Evolutionary conservation across 2,797 vertebrate species (phyloP).

Genomic region (Uromys caudimaculatus): DNA sequence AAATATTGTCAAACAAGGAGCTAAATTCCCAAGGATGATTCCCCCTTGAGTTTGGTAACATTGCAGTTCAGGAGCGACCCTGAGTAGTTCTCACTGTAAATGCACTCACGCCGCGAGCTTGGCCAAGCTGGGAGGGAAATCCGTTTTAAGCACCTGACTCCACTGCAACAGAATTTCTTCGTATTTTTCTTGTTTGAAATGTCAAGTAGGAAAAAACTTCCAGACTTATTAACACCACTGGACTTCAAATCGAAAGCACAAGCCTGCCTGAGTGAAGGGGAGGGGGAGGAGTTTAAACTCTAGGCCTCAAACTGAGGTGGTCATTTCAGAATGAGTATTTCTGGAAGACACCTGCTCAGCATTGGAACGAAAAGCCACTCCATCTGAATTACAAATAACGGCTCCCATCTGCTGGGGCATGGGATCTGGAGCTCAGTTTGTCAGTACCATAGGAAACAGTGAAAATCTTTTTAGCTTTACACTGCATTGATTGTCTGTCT

Average conservation of each 20-base stretch:
- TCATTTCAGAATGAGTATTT: not conserved
- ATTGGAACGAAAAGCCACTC: slow-evolving; percentile 54
- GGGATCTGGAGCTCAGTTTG: slow-evolving; percentile 32
- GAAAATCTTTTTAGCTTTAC: not conserved
- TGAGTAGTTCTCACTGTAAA: slow-evolving; percentile 21
- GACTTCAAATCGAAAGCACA: slow-evolving; percentile 50
- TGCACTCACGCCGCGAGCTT: not conserved
- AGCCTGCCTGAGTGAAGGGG: not conserved
- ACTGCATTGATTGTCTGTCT: not conserved
- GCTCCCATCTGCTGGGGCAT: not conserved
- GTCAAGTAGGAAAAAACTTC: slow-evolving; percentile 4
- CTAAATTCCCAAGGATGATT: slow-evolving; percentile 23
- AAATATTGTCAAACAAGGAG: not conserved
- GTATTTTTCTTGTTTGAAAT: slow-evolving; percentile 23
- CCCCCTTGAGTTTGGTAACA: slow-evolving; percentile 26
- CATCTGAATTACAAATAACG: slow-evolving; percentile 68
- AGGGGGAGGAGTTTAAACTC: not conserved
- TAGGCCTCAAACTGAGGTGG: not conserved
- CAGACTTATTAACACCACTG: slow-evolving; percentile 38
- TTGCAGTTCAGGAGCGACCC: slow-evolving; percentile 40
- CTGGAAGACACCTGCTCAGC: slow-evolving; percentile 7
- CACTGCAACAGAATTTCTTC: slow-evolving; percentile 54
- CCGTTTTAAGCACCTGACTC: slow-evolving; percentile 55
- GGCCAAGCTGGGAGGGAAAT: not conserved
- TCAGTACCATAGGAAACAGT: not conserved